These are phyloP conservation scores for Drosophila nigritarsus DNA, from an alignment of 2,888 invertebrate genomes.

Conservation along the genomic window DNA sequence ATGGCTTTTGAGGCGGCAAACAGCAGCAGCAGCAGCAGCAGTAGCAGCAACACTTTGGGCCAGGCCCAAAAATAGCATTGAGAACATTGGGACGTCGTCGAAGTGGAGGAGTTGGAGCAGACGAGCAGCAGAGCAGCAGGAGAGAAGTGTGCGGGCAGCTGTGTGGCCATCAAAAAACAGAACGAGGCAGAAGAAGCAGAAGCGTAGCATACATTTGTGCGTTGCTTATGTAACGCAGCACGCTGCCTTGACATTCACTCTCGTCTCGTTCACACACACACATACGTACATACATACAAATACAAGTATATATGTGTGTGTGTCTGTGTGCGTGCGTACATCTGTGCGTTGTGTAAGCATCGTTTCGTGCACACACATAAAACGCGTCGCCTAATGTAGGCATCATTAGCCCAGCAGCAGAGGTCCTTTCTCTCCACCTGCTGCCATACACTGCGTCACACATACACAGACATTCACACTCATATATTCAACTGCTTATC, in stretches of 20 bases:
- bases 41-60: conserved; percentile 39
- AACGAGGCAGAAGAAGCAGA: conserved; percentile 16
- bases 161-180: conserved; percentile 65
- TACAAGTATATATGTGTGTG: background rate
- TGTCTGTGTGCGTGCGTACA: conserved; percentile 29
- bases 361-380: conserved; percentile 76
- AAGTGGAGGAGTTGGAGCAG: background rate
- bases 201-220: conserved; percentile 76
- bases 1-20: conserved; percentile 72
- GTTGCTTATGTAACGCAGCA: conserved; percentile 69
- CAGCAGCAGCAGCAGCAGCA: conserved; percentile 29
- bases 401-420: conserved; percentile 70
- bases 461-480: conserved; percentile 1
- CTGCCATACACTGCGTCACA: conserved; percentile 21
- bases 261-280: conserved; percentile 16
- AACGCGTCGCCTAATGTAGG: conserved; percentile 70
- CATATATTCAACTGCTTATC: conserved; percentile 26
- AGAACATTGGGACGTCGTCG: conserved; percentile 1
- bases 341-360: conserved; percentile 60
- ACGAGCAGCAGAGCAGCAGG: conserved; percentile 6
- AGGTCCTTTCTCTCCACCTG: conserved; percentile 42
- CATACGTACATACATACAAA: background rate
- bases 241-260: conserved; percentile 68
- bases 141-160: conserved; percentile 14
- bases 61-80: conserved; percentile 43